phyloP scores from a whole-genome alignment of 2,888 invertebrate genomes.

The Plagiodera versicolora region DNA sequence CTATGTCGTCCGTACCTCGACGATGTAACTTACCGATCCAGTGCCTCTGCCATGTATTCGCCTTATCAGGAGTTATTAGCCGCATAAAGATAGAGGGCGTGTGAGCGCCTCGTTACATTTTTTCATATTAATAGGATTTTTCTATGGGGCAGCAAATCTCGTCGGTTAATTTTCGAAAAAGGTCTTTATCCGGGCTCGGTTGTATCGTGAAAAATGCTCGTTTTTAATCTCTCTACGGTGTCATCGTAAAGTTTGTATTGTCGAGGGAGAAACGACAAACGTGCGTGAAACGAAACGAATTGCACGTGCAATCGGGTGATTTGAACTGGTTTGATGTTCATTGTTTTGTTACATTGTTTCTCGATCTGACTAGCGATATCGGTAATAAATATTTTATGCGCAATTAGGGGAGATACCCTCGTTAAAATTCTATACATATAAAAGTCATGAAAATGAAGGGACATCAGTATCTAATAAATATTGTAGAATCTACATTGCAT shows the following conservation, averaged over 20 bases:
- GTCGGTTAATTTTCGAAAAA: constrained; percentile 14
- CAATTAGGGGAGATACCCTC: too few relatives aligned
- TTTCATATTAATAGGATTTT: constrained; percentile 15
- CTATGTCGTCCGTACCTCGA: too few relatives aligned
- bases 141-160: not conserved
- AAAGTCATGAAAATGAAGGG: too few relatives aligned
- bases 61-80: constrained; percentile 11
- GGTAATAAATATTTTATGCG: too few relatives aligned
- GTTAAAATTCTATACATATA: too few relatives aligned
- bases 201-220: constrained; percentile 9
- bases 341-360: not conserved
- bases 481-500: too few relatives aligned
- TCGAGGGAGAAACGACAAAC: not conserved
- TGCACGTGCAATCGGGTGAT: not conserved
- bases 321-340: not conserved
- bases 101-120: constrained; percentile 3
- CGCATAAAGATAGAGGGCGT: constrained; percentile 16
- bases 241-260: constrained; percentile 11
- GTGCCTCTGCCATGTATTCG: not conserved
- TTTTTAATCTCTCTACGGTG: not conserved
- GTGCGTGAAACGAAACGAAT: not conserved
- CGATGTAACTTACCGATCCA: too few relatives aligned
- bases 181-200: not conserved
- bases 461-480: too few relatives aligned
- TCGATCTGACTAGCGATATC: not conserved